Conservation (phyloP, 1,140 invertebrate genomes). For the Mamestra configurata region DNA sequence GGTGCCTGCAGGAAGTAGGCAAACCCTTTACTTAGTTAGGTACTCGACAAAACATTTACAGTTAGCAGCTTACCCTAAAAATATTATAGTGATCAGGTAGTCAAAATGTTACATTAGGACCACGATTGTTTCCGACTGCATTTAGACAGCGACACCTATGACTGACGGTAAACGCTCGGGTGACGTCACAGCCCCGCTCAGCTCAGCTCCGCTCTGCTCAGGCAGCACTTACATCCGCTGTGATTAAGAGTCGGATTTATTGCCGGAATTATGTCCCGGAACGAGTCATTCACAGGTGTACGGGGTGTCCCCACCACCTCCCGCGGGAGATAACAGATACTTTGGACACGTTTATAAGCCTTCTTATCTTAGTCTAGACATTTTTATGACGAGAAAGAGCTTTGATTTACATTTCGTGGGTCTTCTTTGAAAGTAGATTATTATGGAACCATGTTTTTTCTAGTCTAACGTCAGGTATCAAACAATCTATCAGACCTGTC, state of each 20-base stretch:
- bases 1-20: too few relatives aligned
- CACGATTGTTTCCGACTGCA: background rate
- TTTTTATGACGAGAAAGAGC: slow-evolving; percentile 1
- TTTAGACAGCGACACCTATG: slow-evolving; percentile 3
- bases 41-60: too few relatives aligned
- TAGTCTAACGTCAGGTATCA: too few relatives aligned
- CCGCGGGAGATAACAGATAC: slow-evolving; percentile 10
- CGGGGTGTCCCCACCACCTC: too few relatives aligned
- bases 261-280: background rate
- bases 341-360: background rate
- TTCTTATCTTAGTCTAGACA: background rate
- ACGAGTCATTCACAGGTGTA: slow-evolving; percentile 7
- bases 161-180: background rate
- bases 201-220: background rate
- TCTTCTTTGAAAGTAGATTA: background rate
- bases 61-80: too few relatives aligned
- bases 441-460: too few relatives aligned
- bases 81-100: too few relatives aligned
- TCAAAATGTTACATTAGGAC: too few relatives aligned
- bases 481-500: too few relatives aligned
- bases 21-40: too few relatives aligned
- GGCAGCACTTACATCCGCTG: background rate
- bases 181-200: background rate
- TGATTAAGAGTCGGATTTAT: background rate
- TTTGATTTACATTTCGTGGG: background rate